phyloP scores from a whole-genome alignment of 2,888 invertebrate species.

The Conistra vaccinii region DNA sequence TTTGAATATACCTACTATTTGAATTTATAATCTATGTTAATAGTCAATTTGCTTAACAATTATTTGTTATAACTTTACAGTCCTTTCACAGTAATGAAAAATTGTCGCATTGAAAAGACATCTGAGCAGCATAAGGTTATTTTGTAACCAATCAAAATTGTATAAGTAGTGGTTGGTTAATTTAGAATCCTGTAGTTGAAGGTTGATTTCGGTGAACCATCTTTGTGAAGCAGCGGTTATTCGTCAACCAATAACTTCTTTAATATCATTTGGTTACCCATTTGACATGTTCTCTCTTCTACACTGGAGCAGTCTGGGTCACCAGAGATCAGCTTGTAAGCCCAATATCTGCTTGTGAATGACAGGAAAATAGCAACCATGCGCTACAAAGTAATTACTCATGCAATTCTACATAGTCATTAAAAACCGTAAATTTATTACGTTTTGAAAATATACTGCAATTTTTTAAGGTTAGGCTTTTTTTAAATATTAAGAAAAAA shows the following conservation, averaged over 20 bases:
- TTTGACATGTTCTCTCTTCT: slow-evolving; percentile 80
- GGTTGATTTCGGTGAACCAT: neutral
- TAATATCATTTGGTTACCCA: neutral
- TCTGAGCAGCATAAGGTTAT: neutral
- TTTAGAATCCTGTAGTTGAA: neutral
- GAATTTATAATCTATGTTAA: too few relatives aligned
- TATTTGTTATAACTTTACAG: too few relatives aligned
- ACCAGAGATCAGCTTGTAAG: slow-evolving; percentile 92
- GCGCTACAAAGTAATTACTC: neutral
- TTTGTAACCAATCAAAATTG: neutral
- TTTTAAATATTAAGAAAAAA: neutral
- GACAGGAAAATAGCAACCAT: slow-evolving; percentile 4
- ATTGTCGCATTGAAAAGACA: too few relatives aligned
- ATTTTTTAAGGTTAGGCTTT: slow-evolving; percentile 19
- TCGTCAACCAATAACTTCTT: neutral
- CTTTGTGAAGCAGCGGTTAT: neutral
- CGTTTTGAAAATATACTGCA: slow-evolving; percentile 12
- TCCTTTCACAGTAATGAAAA: too few relatives aligned
- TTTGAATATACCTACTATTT: too few relatives aligned
- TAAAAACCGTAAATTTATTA: neutral
- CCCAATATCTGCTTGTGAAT: slow-evolving; percentile 91
- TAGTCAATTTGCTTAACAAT: too few relatives aligned
- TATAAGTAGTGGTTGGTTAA: neutral
- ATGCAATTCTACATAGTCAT: slow-evolving; percentile 11
- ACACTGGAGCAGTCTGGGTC: slow-evolving; percentile 94